Evolutionary conservation across 2,797 vertebrate species (phyloP), one percentile per base, ranked within the genome.

Genomic region (Malacoctenus gilli): DNA sequence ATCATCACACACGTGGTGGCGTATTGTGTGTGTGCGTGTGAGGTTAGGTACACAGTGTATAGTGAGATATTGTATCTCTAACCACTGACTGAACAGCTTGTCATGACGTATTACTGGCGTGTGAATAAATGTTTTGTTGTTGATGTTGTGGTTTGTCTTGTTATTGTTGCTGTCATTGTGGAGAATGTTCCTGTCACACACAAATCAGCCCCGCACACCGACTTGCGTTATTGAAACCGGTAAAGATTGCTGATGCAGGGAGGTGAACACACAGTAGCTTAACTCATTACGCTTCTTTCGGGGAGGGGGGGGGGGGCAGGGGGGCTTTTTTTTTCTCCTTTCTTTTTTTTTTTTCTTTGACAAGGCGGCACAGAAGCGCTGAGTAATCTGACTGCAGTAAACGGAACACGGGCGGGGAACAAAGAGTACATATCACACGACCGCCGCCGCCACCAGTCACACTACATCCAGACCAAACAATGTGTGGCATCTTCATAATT

Each of bases 351-450:
- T 59, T 68, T 40, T 75, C 58, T 51, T 65, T 85, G 82, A 84
- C 74, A 28, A 70, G 77, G 67, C 80, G 58, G 80, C 51, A 7
- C 56, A 67, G 74, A 89, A 86, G 59, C 66, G 79, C 86, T 89
- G 88, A 87, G 84, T 90, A 88, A 89, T 85, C 78, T 60, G 47
- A 65, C 61, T 44, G 79, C 56, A 74, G 72, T 74, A 80, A 85
- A 70, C 58, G 60, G 72, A 59, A 72, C 47, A 50, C 59, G 53
- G 66, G 36, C 23, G 41, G 47, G 57, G 49, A 60, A 50, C 13
- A 55, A 60, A 23, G 43, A 36, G 66, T 19, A 28, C 25, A 66
- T 40, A 44, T 40, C 59, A 66, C 76, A 49, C 19, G n/a, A 57
- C 60, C 71, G 63, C 71, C 25, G 51, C 64, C 75, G 50, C 59